These are phyloP conservation scores for Myiozetetes cayanensis DNA, from an alignment of 2,113 vertebrate genomes.

Conservation along the genomic window DNA sequence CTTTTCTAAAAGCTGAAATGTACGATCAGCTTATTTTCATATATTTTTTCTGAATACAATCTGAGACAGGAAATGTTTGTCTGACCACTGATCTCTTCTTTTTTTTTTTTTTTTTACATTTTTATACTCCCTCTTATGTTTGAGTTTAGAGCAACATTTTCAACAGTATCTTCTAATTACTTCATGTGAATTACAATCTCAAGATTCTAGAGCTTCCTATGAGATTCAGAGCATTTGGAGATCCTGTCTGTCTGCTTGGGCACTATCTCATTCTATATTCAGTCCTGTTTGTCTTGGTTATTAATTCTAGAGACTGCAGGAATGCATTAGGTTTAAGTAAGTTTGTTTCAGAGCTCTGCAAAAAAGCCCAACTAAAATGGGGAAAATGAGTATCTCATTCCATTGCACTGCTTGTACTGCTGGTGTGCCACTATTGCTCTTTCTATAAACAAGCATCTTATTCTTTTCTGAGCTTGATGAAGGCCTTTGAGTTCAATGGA, in stretches of 20 bases:
- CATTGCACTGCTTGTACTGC: neutral
- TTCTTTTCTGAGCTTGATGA: neutral
- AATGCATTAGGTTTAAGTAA: neutral
- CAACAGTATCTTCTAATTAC: neutral
- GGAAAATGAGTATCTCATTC: neutral
- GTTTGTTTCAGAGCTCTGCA: neutral
- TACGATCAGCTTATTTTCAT: neutral
- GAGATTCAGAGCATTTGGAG: neutral
- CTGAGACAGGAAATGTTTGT: neutral
- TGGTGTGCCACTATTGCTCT: neutral
- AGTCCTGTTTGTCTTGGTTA: neutral
- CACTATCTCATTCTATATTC: neutral
- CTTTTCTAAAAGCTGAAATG: neutral
- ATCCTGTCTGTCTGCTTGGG: neutral
- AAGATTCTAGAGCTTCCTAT: neutral
- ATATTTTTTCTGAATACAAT: neutral
- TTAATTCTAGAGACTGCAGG: neutral
- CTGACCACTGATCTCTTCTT: rapidly evolving
- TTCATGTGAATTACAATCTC: neutral
- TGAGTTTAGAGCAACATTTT: neutral
- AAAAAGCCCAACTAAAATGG: neutral
- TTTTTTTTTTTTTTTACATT: no score
- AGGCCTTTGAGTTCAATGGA: neutral
- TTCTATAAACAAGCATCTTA: neutral
- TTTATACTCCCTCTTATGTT: neutral